These are phyloP conservation scores for Ceratosolen fusciceps DNA, from an alignment of 1,140 invertebrate species.

Conservation along the genomic window DNA sequence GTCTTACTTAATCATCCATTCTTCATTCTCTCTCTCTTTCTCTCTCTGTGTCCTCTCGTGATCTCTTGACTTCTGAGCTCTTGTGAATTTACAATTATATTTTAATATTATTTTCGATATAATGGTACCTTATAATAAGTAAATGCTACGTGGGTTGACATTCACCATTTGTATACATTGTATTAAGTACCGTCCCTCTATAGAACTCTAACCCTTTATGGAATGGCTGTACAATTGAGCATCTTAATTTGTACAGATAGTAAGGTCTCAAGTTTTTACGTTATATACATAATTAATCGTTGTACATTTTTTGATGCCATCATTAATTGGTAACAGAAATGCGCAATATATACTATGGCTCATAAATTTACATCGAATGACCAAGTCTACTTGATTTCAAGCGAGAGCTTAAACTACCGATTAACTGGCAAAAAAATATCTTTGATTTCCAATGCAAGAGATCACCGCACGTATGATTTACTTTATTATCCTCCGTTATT, in stretches of 20 bases:
- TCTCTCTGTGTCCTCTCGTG: background rate
- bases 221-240: background rate
- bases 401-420: constrained; percentile 18
- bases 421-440: background rate
- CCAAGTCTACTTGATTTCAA: background rate
- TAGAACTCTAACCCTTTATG: constrained; percentile 18
- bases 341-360: background rate
- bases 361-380: background rate
- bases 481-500: constrained; percentile 20
- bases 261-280: background rate
- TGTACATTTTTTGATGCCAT: constrained; percentile 35
- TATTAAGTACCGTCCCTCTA: too few relatives aligned
- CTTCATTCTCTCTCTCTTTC: background rate
- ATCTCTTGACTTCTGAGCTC: too few relatives aligned
- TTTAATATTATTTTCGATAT: background rate
- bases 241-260: constrained; percentile 11
- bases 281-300: constrained; percentile 8
- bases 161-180: background rate
- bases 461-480: constrained; percentile 17
- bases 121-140: background rate
- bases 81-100: background rate
- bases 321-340: constrained; percentile 32
- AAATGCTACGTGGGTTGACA: background rate
- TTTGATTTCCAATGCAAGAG: background rate
- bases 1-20: too few relatives aligned